Percentiles rank a stretch among this genome's conserved stretches.
phyloP scores from a whole-genome alignment of 2,797 vertebrate species.

The Chanos chanos region DNA sequence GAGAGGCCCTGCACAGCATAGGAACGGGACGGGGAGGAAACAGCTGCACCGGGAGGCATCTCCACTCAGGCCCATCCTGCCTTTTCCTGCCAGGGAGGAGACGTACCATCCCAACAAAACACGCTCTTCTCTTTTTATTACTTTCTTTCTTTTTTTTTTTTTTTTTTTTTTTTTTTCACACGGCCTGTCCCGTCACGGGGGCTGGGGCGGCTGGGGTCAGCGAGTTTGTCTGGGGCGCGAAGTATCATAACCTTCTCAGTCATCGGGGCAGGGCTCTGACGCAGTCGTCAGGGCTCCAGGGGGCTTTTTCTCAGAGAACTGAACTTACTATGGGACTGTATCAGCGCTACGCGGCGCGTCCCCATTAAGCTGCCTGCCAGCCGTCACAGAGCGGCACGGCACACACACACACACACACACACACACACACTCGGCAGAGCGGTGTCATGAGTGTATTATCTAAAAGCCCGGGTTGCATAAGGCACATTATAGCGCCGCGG shows the following conservation, averaged over 20 bases:
- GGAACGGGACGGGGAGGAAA: conserved; percentile 27
- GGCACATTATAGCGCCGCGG: neutral
- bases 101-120: neutral
- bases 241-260: neutral
- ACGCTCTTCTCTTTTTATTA: neutral
- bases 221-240: conserved; percentile 5
- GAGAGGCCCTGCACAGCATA: no score
- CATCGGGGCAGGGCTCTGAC: no score
- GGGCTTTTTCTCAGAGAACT: neutral
- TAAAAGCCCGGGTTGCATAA: neutral
- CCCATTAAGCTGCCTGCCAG: neutral
- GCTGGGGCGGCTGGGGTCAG: neutral
- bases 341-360: no score
- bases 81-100: conserved; percentile 24
- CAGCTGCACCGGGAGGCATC: conserved; percentile 29
- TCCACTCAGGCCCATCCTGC: neutral
- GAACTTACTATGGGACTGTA: neutral
- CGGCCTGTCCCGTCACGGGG: neutral
- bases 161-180: neutral
- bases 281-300: neutral
- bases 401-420: no score
- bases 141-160: neutral
- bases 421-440: neutral
- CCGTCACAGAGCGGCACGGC: neutral
- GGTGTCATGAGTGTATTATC: neutral